Conservation (phyloP, 2,888 invertebrate genomes). For the Pseudeuparius sepicola region DNA sequence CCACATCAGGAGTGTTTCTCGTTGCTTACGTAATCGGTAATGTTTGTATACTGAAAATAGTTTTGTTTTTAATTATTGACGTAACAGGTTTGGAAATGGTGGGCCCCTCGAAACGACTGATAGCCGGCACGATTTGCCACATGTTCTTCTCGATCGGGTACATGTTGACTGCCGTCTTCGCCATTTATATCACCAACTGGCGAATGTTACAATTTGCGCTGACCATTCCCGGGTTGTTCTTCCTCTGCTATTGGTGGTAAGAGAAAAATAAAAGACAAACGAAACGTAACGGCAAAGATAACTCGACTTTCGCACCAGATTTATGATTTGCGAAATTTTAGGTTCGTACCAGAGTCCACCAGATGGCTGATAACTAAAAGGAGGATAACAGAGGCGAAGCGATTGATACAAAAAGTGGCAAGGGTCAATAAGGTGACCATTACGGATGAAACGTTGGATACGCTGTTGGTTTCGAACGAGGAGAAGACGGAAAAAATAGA, state of each 20-base stretch:
- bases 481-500: constrained; percentile 31
- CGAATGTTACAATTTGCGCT: constrained; percentile 57
- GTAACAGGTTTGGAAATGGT: constrained; percentile 59
- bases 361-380: constrained; percentile 61
- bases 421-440: constrained; percentile 53
- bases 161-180: constrained; percentile 56
- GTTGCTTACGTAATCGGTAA: constrained; percentile 70
- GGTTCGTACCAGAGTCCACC: constrained; percentile 63
- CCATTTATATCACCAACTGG: constrained; percentile 59
- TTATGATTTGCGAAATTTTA: constrained; percentile 20
- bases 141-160: constrained; percentile 67
- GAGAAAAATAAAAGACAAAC: no score
- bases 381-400: constrained; percentile 50
- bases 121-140: constrained; percentile 63
- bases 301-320: no score
- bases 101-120: constrained; percentile 54
- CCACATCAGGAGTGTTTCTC: constrained; percentile 66
- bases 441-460: constrained; percentile 44
- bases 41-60: no score
- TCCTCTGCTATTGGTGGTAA: constrained; percentile 60
- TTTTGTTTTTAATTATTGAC: no score
- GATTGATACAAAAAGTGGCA: constrained; percentile 52
- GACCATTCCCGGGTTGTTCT: constrained; percentile 56
- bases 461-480: constrained; percentile 41
- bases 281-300: no score